A percentile compares a stretch with the other conserved stretches of the same genome.
Conservation (phyloP, 2,113 vertebrate genomes). For the Glaucidium brasilianum region DNA sequence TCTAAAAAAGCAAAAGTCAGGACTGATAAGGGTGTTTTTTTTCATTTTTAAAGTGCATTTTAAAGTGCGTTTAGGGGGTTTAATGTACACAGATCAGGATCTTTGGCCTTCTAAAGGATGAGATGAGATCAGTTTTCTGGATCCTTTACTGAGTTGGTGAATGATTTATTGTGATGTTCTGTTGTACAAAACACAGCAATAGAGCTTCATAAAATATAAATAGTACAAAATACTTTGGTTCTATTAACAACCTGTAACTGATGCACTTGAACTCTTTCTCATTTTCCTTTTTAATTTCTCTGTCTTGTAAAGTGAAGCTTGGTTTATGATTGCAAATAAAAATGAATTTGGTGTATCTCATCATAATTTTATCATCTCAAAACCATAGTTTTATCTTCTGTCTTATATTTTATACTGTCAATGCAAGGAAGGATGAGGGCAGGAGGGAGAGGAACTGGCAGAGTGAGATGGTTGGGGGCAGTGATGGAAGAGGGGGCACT, state of each 20-base stretch:
- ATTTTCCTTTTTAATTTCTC: conserved; percentile 62
- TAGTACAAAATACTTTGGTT: conserved; percentile 64
- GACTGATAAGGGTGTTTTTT: not conserved
- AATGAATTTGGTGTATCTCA: conserved; percentile 50
- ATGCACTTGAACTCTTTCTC: conserved; percentile 60
- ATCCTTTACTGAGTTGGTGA: conserved; percentile 52
- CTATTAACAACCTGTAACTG: conserved; percentile 68
- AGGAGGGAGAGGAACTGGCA: not conserved
- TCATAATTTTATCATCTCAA: conserved; percentile 42
- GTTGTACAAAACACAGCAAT: conserved; percentile 70
- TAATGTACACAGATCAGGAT: conserved; percentile 5
- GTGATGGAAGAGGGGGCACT: not conserved
- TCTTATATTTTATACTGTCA: not conserved
- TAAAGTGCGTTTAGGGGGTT: not conserved
- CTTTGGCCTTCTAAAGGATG: conserved; percentile 17
- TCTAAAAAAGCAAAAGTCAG: not conserved
- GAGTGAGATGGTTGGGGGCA: not conserved
- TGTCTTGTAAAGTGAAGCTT: conserved; percentile 52
- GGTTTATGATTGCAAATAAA: conserved; percentile 65
- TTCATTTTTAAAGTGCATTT: not conserved
- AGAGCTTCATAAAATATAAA: conserved; percentile 79
- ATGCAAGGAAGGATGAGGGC: not conserved
- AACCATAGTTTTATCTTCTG: conserved; percentile 19
- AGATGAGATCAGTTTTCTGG: conserved; percentile 58
- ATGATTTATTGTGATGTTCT: conserved; percentile 72